Conservation (phyloP, 2,797 vertebrate genomes). For the Echiichthys vipera region DNA sequence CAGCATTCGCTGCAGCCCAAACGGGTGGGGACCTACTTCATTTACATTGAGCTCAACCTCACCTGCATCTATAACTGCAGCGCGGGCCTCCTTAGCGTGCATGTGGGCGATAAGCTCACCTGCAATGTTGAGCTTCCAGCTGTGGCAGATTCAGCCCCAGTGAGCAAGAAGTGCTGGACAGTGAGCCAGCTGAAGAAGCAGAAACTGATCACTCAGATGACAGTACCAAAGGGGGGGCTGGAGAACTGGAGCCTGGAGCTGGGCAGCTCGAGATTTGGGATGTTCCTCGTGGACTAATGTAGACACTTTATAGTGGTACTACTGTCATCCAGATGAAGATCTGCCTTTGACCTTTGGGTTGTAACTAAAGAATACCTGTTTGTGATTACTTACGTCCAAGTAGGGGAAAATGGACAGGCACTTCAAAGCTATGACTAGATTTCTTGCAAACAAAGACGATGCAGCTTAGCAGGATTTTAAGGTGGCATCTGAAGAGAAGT, state of each 20-base stretch:
- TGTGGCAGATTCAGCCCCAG: accelerated
- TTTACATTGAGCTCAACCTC: conserved; percentile 68
- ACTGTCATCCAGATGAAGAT: background rate
- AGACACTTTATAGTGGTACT: background rate
- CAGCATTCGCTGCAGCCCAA: background rate
- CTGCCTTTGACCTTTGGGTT: background rate
- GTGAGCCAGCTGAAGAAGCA: background rate
- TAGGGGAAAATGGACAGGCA: background rate
- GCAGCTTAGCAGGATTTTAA: conserved; percentile 7
- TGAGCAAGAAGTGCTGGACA: conserved; percentile 73
- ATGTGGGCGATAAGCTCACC: conserved; percentile 20
- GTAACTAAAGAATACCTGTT: background rate
- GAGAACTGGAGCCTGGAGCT: conserved; percentile 56
- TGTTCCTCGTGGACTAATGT: conserved; percentile 73
- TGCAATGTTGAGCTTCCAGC: conserved; percentile 62
- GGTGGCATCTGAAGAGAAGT: conserved; percentile 6
- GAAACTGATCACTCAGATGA: conserved; percentile 35
- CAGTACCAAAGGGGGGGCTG: accelerated
- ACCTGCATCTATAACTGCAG: conserved; percentile 4
- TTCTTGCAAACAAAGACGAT: background rate
- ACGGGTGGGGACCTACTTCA: conserved; percentile 63
- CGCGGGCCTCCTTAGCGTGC: background rate
- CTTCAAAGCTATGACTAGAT: conserved; percentile 7
- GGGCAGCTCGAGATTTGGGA: conserved; percentile 58
- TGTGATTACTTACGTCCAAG: conserved; percentile 11